These are phyloP conservation scores for Sapajus apella DNA, from an alignment of 2,113 vertebrate species.

Conservation along the genomic window DNA sequence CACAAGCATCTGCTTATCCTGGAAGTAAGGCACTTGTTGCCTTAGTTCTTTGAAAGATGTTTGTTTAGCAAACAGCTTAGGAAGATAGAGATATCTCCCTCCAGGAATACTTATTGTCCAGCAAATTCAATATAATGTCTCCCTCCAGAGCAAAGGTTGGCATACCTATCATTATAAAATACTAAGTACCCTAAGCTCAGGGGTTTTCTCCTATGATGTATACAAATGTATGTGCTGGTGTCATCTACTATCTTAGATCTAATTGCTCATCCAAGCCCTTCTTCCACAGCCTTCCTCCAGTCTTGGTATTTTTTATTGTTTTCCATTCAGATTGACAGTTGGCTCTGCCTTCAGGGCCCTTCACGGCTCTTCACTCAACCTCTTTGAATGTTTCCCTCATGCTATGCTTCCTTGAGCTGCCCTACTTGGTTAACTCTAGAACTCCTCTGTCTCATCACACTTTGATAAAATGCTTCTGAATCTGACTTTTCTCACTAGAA, in stretches of 20 bases:
- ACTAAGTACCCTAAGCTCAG: neutral
- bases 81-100: neutral
- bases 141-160: neutral
- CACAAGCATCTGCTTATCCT: neutral
- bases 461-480: neutral
- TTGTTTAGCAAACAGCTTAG: neutral
- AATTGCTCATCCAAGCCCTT: neutral
- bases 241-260: neutral
- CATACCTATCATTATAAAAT: neutral
- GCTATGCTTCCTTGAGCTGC: neutral
- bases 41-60: neutral
- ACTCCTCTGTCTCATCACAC: neutral
- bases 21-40: neutral
- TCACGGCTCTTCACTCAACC: neutral
- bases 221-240: neutral
- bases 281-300: neutral
- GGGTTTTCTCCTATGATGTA: neutral
- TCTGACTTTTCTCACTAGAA: neutral
- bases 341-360: neutral
- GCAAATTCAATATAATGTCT: neutral
- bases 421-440: neutral
- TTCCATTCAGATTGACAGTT: neutral
- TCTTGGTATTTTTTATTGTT: neutral
- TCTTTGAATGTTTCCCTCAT: neutral
- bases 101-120: neutral